phyloP scores from a whole-genome alignment of 2,888 invertebrate genomes.

The Metalampra italica region DNA sequence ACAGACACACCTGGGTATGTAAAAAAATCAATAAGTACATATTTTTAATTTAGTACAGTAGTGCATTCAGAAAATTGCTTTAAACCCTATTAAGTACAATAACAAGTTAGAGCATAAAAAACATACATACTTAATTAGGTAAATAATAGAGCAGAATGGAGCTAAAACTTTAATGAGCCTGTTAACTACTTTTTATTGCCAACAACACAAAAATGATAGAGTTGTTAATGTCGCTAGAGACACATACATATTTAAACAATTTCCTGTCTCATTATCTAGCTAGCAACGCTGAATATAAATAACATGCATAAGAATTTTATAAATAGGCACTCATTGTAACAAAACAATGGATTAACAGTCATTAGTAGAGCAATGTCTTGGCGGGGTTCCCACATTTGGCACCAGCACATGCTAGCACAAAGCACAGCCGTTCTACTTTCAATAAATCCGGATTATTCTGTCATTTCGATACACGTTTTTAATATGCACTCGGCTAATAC shows the following conservation, averaged over 20 bases:
- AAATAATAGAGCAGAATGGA: neutral
- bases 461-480: slow-evolving; percentile 21
- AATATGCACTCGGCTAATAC: slow-evolving; percentile 6
- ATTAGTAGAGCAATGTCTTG: slow-evolving; percentile 72
- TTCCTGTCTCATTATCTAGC: slow-evolving; percentile 1
- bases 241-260: slow-evolving; percentile 1
- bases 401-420: slow-evolving; percentile 63
- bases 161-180: neutral
- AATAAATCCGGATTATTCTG: slow-evolving; percentile 70
- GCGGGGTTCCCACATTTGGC: slow-evolving; percentile 73
- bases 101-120: slow-evolving; percentile 1
- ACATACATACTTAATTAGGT: neutral
- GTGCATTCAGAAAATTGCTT: too few relatives aligned
- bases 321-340: slow-evolving; percentile 36
- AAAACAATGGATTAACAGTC: slow-evolving; percentile 65
- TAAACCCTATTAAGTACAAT: neutral
- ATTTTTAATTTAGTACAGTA: too few relatives aligned
- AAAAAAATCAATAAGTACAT: slow-evolving; percentile 9
- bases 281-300: neutral
- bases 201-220: slow-evolving; percentile 4
- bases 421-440: slow-evolving; percentile 52
- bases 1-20: slow-evolving; percentile 33
- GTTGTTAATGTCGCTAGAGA: slow-evolving; percentile 1
- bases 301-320: slow-evolving; percentile 8
- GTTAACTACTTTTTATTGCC: slow-evolving; percentile 10